A percentile compares a stretch with the other conserved stretches of the same genome.
Conservation (phyloP, 2,888 invertebrate species). For the Timema podura region DNA sequence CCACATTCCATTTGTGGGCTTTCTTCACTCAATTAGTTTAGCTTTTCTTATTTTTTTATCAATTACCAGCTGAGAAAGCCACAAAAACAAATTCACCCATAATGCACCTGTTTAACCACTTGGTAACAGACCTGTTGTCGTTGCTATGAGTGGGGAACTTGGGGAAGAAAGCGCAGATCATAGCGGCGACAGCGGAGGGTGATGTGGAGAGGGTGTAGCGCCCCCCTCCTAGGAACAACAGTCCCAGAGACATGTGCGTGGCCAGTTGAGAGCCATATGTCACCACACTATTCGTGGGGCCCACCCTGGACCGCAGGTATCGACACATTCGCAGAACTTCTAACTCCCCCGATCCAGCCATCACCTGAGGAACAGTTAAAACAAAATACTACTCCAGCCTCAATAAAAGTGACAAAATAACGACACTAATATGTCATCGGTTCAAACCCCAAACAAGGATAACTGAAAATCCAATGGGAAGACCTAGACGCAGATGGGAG, state of each 20-base stretch:
- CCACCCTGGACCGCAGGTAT: slow-evolving; percentile 76
- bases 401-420: no score
- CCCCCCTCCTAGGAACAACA: slow-evolving; percentile 92
- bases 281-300: slow-evolving; percentile 64
- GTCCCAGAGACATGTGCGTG: slow-evolving; percentile 90
- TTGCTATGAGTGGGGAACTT: slow-evolving; percentile 95
- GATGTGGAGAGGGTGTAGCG: slow-evolving; percentile 78
- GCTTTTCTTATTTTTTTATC: no score
- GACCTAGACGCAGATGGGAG: no score
- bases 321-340: slow-evolving; percentile 76
- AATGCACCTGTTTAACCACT: no score
- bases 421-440: no score
- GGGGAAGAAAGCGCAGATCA: slow-evolving; percentile 92
- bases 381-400: no score
- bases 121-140: slow-evolving; percentile 73
- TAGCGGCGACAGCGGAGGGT: slow-evolving; percentile 80
- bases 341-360: slow-evolving; percentile 92
- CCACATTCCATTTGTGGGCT: no score
- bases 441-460: no score
- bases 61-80: no score
- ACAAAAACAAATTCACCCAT: no score
- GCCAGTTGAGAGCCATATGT: slow-evolving; percentile 92
- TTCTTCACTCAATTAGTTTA: no score
- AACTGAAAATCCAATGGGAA: no score
- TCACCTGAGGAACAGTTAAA: slow-evolving; percentile 56